Evolutionary conservation across 2,113 vertebrate genomes (phyloP).

Genomic region (Gymnorhina tibicen): DNA sequence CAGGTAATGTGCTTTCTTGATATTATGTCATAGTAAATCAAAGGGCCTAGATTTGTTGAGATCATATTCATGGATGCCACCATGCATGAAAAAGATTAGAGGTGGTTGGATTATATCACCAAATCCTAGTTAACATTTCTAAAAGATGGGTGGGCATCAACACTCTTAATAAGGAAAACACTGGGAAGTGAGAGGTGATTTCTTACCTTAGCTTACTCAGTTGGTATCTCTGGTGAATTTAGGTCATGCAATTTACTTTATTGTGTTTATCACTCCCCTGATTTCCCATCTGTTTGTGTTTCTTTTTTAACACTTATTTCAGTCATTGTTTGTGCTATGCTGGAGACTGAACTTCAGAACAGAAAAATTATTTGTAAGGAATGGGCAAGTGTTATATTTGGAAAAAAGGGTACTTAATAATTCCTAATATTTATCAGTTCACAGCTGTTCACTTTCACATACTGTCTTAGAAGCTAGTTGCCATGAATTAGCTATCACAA

Average conservation of each 20-base stretch:
- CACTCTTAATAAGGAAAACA: background rate
- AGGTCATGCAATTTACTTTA: background rate
- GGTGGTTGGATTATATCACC: background rate
- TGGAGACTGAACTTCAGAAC: background rate
- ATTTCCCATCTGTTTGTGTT: background rate
- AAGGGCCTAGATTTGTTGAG: background rate
- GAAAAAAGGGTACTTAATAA: background rate
- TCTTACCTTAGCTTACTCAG: background rate
- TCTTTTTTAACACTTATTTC: background rate
- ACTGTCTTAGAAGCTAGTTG: background rate
- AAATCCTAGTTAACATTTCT: background rate
- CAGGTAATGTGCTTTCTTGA: background rate
- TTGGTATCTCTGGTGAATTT: background rate
- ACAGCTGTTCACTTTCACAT: background rate
- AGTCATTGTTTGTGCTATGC: background rate
- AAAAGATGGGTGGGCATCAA: background rate
- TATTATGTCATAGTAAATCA: background rate
- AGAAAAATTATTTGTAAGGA: background rate
- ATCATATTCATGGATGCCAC: background rate
- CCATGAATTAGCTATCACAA: background rate
- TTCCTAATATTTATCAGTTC: background rate
- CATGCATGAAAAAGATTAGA: background rate
- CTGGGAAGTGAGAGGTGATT: background rate
- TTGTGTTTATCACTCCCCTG: background rate
- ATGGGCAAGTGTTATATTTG: background rate